Evolutionary conservation across 2,113 vertebrate species (phyloP).

Genomic region (Chaetodon auriga): DNA sequence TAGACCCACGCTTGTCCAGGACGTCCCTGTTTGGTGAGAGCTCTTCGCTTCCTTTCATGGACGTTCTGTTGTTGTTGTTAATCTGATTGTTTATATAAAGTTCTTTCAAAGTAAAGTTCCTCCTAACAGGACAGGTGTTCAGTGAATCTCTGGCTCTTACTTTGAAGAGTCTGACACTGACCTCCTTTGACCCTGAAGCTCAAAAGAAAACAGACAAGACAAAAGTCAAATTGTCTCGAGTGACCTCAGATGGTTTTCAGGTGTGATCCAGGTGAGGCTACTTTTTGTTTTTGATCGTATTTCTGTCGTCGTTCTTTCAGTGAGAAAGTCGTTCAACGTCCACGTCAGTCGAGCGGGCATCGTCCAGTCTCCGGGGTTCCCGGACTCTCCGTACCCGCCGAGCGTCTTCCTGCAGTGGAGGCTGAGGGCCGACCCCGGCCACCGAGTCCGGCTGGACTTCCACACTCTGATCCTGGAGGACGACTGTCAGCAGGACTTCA

Average conservation of each 20-base stretch:
- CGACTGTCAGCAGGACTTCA: conserved; percentile 82
- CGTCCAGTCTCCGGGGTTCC: conserved; percentile 90
- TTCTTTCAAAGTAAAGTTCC: background rate
- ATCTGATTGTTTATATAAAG: background rate
- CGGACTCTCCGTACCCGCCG: conserved; percentile 85
- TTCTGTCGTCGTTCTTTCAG: conserved; percentile 72
- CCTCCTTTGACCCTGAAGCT: too few species aligned
- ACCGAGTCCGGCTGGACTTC: conserved; percentile 89
- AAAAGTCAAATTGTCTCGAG: too few species aligned
- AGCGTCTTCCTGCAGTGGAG: conserved; percentile 88
- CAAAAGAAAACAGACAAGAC: too few species aligned
- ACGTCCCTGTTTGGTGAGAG: conserved; percentile 47
- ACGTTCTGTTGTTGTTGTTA: background rate
- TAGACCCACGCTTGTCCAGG: conserved; percentile 75
- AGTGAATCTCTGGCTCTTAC: too few species aligned
- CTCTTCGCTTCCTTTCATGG: background rate
- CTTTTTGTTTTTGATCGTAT: background rate
- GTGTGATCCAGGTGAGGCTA: too few species aligned
- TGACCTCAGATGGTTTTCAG: too few species aligned
- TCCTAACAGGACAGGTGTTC: background rate
- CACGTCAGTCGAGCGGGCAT: conserved; percentile 74
- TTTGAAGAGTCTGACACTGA: too few species aligned
- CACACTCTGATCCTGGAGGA: conserved; percentile 88
- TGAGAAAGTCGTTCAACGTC: conserved; percentile 75
- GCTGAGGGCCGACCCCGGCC: conserved; percentile 85